phyloP scores from a whole-genome alignment of 92 coral and sea anemone species.

The Phenganax stokvisi region DNA sequence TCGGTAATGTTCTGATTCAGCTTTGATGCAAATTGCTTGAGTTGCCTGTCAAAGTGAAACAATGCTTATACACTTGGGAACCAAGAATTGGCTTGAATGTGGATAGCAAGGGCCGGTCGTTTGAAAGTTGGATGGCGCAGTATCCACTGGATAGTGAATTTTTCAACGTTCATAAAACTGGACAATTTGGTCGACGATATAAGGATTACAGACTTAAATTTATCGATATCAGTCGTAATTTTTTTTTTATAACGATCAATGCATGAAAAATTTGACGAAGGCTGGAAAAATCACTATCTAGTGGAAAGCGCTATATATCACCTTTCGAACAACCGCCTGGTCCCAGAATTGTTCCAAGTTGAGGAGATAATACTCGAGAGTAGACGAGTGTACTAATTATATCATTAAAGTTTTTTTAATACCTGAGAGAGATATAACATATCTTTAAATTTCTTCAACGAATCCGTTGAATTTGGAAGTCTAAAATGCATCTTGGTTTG shows the following conservation, averaged over 20 bases:
- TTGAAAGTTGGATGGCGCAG: too few species aligned
- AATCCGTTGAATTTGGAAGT: constrained; percentile 59
- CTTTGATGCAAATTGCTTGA: constrained; percentile 89
- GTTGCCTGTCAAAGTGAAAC: constrained; percentile 48
- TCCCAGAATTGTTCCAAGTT: neutral
- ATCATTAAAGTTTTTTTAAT: neutral
- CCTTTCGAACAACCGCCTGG: too few species aligned
- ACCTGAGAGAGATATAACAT: constrained; percentile 83
- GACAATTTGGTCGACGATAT: neutral
- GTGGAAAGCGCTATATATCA: too few species aligned
- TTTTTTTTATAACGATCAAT: too few species aligned
- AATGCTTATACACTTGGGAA: neutral
- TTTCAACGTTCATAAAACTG: too few species aligned
- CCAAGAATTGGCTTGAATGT: neutral
- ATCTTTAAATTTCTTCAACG: constrained; percentile 61
- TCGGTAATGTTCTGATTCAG: constrained; percentile 56
- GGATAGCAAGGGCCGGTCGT: too few species aligned
- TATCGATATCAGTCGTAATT: neutral
- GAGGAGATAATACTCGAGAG: neutral
- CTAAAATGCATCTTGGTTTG: constrained; percentile 68
- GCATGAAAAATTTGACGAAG: too few species aligned
- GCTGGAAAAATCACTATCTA: too few species aligned
- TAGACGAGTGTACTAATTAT: neutral
- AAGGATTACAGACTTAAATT: neutral
- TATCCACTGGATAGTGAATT: too few species aligned